Conservation (phyloP, 2,113 vertebrate genomes). For the Oenanthe melanoleuca region DNA sequence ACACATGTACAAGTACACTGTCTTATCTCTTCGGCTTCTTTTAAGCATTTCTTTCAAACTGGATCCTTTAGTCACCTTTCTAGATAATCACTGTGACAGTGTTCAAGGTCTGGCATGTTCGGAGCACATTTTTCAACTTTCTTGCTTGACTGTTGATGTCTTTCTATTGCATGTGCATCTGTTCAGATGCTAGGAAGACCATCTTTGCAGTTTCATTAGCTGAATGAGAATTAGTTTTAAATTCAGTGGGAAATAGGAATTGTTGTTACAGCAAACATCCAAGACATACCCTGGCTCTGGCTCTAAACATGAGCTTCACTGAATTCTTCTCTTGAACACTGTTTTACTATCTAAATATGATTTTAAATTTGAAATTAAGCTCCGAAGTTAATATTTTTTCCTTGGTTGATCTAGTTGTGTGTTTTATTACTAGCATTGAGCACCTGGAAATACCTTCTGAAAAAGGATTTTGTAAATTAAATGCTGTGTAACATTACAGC, state of each 20-base stretch:
- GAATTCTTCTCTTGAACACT: not conserved
- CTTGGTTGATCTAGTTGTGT: not conserved
- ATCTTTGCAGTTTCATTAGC: not conserved
- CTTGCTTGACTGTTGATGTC: not conserved
- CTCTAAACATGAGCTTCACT: not conserved
- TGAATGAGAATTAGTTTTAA: not conserved
- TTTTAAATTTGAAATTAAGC: not conserved
- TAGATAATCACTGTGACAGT: not conserved
- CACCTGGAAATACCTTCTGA: not conserved
- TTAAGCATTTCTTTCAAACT: not conserved
- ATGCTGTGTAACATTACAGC: not conserved
- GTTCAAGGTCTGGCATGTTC: not conserved
- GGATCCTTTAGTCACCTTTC: not conserved
- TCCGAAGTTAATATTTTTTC: not conserved
- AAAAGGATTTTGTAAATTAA: conserved; percentile 1
- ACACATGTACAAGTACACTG: not conserved
- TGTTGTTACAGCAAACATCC: not conserved
- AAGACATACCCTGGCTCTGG: not conserved
- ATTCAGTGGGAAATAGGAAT: not conserved
- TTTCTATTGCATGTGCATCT: not conserved
- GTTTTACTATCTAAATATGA: not conserved
- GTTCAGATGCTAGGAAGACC: not conserved
- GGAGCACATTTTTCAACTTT: not conserved
- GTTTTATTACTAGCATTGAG: not conserved
- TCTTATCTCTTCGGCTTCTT: not conserved